These are phyloP conservation scores for cattle (Bos taurus) DNA, from an alignment of 2,113 vertebrate species.

Conservation along the genomic window ARS-UCD2.0 NC_037332.1:51456501-51457000, in stretches of 20 bases:
- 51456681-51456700: neutral
- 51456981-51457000: neutral
- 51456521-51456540: neutral
- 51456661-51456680: neutral
- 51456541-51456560: neutral
- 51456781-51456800: neutral
- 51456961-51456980: neutral
- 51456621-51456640: neutral
- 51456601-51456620: neutral
- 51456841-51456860: rapidly evolving
- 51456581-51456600: neutral
- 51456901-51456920: neutral
- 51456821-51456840: neutral
- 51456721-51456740: neutral
- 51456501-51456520: neutral
- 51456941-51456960: neutral
- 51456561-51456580: neutral
- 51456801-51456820: neutral
- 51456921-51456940: neutral
- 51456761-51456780: neutral
- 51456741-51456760: neutral
- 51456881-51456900: neutral
- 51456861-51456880: neutral
- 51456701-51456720: neutral
- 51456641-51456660: neutral